These are phyloP conservation scores for Sebastiscus albofasciatus DNA, from an alignment of 2,797 vertebrate species.

Conservation along the genomic window DNA sequence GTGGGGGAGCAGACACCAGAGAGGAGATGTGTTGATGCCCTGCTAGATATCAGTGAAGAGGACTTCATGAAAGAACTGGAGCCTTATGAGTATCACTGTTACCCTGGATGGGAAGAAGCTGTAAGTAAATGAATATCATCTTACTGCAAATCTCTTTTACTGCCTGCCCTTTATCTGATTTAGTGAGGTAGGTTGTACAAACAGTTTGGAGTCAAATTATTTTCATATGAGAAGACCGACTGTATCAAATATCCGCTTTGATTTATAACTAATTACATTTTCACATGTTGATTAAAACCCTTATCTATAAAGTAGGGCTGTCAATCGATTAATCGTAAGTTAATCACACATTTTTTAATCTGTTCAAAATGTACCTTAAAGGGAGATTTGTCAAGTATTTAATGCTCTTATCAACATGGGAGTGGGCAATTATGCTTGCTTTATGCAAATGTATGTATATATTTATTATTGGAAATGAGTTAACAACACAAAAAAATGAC, in stretches of 20 bases:
- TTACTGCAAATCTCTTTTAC: background rate
- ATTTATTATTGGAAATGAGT: too few species aligned
- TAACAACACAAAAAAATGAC: too few species aligned
- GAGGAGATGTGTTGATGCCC: constrained; percentile 71
- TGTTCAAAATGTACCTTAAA: too few species aligned
- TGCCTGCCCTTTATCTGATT: background rate
- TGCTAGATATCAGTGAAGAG: constrained; percentile 85
- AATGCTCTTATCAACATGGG: too few species aligned
- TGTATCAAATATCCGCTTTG: background rate
- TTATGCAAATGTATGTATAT: too few species aligned
- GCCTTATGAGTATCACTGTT: constrained; percentile 60
- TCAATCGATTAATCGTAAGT: too few species aligned
- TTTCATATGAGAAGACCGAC: background rate
- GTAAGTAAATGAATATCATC: constrained; percentile 77
- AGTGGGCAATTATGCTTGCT: too few species aligned
- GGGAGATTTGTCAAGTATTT: too few species aligned
- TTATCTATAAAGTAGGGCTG: rapidly evolving
- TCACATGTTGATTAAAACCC: background rate
- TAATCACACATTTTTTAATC: too few species aligned
- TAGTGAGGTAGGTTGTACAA: background rate
- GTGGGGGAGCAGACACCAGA: constrained; percentile 50
- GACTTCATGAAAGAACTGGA: constrained; percentile 69
- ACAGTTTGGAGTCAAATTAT: background rate
- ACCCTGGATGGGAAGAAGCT: constrained; percentile 86
- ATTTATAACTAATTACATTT: background rate